Percentiles rank a stretch among this genome's conserved stretches.
phyloP scores from a whole-genome alignment of 2,888 invertebrate species.

The Caenorhabditis sp. region DNA sequence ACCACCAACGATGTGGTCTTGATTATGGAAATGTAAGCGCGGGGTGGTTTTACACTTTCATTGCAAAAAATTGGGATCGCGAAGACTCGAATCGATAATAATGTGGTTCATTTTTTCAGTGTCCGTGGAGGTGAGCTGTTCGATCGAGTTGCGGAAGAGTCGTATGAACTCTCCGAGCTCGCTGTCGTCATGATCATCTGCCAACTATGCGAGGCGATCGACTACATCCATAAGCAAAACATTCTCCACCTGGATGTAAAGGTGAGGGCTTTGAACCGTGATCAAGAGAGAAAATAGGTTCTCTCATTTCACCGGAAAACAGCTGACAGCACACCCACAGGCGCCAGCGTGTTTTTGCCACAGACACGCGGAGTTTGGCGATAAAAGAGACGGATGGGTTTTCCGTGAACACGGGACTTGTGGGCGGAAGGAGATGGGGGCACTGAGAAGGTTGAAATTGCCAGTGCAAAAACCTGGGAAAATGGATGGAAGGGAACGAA shows the following conservation, averaged over 20 bases:
- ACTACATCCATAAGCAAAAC: conserved; percentile 94
- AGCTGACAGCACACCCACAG: conserved; percentile 47
- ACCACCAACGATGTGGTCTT: conserved; percentile 92
- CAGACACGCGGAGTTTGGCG: conserved; percentile 49
- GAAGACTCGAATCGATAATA: too few species aligned
- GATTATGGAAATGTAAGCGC: conserved; percentile 94
- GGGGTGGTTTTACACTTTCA: not conserved
- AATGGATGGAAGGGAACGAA: not conserved
- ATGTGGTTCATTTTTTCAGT: conserved; percentile 85
- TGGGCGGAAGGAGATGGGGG: conserved; percentile 29
- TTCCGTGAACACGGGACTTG: conserved; percentile 50
- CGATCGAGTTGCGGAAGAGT: conserved; percentile 97
- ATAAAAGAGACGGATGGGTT: conserved; percentile 40
- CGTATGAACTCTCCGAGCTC: conserved; percentile 93
- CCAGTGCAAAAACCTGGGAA: not conserved
- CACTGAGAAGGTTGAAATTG: conserved; percentile 18
- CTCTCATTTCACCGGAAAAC: conserved; percentile 36
- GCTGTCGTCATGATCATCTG: conserved; percentile 96
- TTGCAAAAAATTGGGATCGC: too few species aligned
- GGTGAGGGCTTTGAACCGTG: conserved; percentile 81
- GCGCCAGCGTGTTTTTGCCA: conserved; percentile 39
- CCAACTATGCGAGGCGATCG: conserved; percentile 94
- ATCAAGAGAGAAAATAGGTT: not conserved
- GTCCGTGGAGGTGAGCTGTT: conserved; percentile 98
- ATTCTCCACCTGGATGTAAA: conserved; percentile 98